Percentiles rank a stretch among this genome's conserved stretches.
These are phyloP conservation scores for Helogale parvula DNA, from an alignment of 2,113 vertebrate species.

Conservation along the genomic window DNA sequence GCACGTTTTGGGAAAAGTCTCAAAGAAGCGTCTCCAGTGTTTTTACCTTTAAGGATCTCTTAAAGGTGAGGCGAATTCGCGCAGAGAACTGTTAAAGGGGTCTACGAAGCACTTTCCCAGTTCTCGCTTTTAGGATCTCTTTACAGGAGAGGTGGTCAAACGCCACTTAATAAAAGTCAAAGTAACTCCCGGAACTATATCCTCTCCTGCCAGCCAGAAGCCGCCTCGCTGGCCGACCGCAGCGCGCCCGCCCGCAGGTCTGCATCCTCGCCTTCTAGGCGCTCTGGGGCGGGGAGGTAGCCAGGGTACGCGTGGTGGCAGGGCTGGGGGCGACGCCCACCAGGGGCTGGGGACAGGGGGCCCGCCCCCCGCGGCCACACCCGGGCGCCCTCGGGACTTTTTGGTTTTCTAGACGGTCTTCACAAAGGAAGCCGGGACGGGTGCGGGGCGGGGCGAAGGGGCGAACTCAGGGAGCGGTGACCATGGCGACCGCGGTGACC, in stretches of 20 bases:
- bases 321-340: background rate
- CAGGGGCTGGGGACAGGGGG: background rate
- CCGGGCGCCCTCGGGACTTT: constrained; percentile 51
- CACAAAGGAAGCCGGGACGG: background rate
- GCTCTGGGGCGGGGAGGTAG: background rate
- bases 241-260: background rate
- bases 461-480: background rate
- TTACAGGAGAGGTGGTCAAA: constrained; percentile 40
- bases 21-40: background rate
- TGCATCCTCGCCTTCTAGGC: background rate
- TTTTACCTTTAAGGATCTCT: constrained; percentile 64
- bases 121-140: constrained; percentile 41
- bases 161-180: background rate
- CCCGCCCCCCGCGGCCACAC: background rate
- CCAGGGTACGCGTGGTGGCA: rapidly evolving
- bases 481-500: constrained; percentile 71
- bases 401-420: constrained; percentile 71
- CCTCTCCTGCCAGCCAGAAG: background rate
- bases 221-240: background rate
- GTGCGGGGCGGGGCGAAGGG: constrained; percentile 26
- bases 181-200: constrained; percentile 16
- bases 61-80: constrained; percentile 53
- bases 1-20: background rate
- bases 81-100: background rate
- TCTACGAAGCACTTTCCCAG: constrained; percentile 24